A percentile compares a stretch with the other conserved stretches of the same genome.
These are phyloP conservation scores for Saturnia pavonia DNA, from an alignment of 2,888 invertebrate species.

Conservation along the genomic window DNA sequence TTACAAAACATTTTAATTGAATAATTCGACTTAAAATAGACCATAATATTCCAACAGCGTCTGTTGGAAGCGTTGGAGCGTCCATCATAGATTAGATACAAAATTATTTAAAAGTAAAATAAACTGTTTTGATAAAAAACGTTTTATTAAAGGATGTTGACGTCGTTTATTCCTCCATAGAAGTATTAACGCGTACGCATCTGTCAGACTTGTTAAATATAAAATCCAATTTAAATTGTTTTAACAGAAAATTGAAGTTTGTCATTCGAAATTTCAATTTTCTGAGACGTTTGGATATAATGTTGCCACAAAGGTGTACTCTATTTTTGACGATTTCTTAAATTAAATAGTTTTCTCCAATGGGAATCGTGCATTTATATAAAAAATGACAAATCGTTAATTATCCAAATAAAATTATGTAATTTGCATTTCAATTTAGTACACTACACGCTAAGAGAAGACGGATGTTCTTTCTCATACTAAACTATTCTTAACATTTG, in stretches of 20 bases:
- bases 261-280: constrained; percentile 11
- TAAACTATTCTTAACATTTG: not conserved
- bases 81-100: too few species aligned
- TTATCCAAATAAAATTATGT: not conserved
- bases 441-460: not conserved
- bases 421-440: too few species aligned
- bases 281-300: not conserved
- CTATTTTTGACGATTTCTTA: not conserved
- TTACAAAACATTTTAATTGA: too few species aligned
- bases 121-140: constrained; percentile 18
- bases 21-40: not conserved
- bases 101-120: not conserved
- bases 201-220: not conserved
- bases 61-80: too few species aligned
- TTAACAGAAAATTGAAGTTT: not conserved
- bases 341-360: not conserved
- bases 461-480: not conserved
- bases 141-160: constrained; percentile 65
- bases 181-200: not conserved
- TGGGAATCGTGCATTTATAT: not conserved
- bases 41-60: not conserved
- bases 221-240: constrained; percentile 3
- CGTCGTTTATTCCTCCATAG: constrained; percentile 24
- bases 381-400: not conserved
- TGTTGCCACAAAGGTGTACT: not conserved